These are phyloP conservation scores for Gymnocypris eckloni DNA, from an alignment of 2,797 vertebrate species.

Conservation along the genomic window DNA sequence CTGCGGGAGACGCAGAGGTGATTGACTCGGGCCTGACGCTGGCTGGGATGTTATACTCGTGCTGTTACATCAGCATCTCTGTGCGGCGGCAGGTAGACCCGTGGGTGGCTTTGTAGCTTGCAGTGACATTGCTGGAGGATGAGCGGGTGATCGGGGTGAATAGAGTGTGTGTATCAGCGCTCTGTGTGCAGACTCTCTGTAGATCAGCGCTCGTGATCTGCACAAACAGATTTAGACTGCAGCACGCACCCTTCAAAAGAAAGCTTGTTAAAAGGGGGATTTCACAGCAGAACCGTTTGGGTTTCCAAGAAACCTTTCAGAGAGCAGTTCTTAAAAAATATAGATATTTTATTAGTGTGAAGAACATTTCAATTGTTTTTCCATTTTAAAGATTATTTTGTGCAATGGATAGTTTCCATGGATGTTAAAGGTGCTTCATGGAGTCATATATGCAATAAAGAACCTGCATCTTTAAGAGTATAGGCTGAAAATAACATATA, in stretches of 20 bases:
- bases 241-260: neutral
- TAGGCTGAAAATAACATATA: neutral
- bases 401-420: no score
- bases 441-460: neutral
- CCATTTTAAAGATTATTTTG: no score
- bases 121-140: slow-evolving; percentile 34
- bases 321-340: neutral
- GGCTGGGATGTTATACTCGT: neutral
- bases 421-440: neutral
- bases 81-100: slow-evolving; percentile 18
- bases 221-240: slow-evolving; percentile 20
- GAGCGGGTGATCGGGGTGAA: slow-evolving; percentile 29
- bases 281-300: neutral
- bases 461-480: neutral
- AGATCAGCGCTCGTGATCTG: slow-evolving; percentile 44
- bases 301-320: neutral
- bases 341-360: neutral
- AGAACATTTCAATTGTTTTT: neutral
- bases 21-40: slow-evolving; percentile 57
- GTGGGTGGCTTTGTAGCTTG: slow-evolving; percentile 25
- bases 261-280: neutral
- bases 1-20: slow-evolving; percentile 16
- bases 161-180: slow-evolving; percentile 43
- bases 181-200: neutral
- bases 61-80: slow-evolving; percentile 17